A percentile compares a stretch with the other conserved stretches of the same genome.
Conservation (phyloP, 2,888 invertebrate species). For the Nycteola revayana region DNA sequence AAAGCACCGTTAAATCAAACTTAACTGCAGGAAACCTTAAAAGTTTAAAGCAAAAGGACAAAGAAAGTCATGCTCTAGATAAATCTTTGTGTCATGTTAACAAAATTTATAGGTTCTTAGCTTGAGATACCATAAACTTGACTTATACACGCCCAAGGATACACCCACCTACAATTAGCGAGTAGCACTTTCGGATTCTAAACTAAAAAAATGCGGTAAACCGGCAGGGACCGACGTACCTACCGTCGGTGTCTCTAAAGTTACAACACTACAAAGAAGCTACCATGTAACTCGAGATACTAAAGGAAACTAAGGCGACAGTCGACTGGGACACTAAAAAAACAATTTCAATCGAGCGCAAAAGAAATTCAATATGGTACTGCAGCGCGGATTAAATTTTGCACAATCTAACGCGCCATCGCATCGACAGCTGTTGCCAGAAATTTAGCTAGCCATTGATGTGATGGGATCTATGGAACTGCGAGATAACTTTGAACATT, state of each 20-base stretch:
- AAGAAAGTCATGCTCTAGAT: constrained; percentile 17
- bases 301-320: constrained; percentile 75
- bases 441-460: constrained; percentile 61
- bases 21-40: background rate
- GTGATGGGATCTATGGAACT: constrained; percentile 53
- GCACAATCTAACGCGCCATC: constrained; percentile 69
- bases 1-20: no score
- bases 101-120: constrained; percentile 35
- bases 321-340: constrained; percentile 68
- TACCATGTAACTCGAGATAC: constrained; percentile 75
- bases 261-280: constrained; percentile 67
- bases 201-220: constrained; percentile 50
- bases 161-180: constrained; percentile 60
- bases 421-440: constrained; percentile 73
- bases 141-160: constrained; percentile 57
- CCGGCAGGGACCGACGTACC: constrained; percentile 58
- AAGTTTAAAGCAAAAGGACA: constrained; percentile 17
- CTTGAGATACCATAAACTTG: constrained; percentile 48
- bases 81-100: constrained; percentile 30
- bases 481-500: constrained; percentile 44
- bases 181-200: constrained; percentile 36
- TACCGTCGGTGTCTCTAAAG: constrained; percentile 53
- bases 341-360: constrained; percentile 70
- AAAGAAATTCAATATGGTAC: constrained; percentile 75
- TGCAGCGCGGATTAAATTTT: constrained; percentile 76